Evolutionary conservation across 2,113 vertebrate genomes (phyloP).

Genomic region (Pantherophis guttatus): DNA sequence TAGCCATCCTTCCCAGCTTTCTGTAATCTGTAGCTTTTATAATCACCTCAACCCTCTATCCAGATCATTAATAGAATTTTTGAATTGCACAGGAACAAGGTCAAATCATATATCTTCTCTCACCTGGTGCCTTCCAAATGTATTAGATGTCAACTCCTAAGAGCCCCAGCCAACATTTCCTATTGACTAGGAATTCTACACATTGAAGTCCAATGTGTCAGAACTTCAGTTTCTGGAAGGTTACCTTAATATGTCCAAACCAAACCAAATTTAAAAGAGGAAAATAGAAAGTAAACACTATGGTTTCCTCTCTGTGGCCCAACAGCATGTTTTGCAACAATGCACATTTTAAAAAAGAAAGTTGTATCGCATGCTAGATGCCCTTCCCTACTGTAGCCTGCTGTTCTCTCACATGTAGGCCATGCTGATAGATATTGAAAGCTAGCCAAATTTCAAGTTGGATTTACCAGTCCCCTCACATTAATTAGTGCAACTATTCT

Average conservation of each 20-base stretch:
- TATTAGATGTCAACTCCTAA: background rate
- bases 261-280: background rate
- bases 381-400: no score
- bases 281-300: background rate
- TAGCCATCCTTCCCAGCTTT: background rate
- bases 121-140: background rate
- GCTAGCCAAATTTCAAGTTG: background rate
- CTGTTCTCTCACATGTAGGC: slow-evolving; percentile 3
- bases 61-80: background rate
- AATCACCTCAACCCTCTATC: background rate
- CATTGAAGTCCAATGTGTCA: background rate
- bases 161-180: background rate
- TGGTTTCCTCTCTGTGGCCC: background rate
- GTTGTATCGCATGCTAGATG: no score
- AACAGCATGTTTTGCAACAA: background rate
- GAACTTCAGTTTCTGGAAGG: background rate
- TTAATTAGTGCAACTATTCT: slow-evolving; percentile 34
- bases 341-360: background rate
- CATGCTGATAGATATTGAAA: background rate
- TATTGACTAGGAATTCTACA: background rate
- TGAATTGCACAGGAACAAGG: background rate
- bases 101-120: background rate
- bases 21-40: background rate
- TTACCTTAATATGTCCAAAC: background rate
- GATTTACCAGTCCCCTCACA: slow-evolving; percentile 9